Conservation (phyloP, 2,888 invertebrate species). For the Geophilus truncorum region DNA sequence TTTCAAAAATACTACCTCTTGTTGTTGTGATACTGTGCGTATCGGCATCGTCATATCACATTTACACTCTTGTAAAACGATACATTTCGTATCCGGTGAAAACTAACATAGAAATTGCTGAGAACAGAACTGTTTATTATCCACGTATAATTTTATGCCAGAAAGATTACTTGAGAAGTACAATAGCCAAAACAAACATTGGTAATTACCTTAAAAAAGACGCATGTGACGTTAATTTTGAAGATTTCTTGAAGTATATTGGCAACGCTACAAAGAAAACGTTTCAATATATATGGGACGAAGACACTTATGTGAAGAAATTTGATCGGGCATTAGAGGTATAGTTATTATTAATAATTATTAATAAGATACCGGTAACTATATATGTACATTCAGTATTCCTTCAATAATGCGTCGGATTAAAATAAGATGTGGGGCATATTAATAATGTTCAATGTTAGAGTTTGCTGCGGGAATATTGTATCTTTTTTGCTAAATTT, state of each 20-base stretch:
- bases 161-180: too few relatives aligned
- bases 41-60: not conserved
- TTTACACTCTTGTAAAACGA: not conserved
- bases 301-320: not conserved
- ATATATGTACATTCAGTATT: too few relatives aligned
- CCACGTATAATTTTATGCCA: not conserved
- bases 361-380: too few relatives aligned
- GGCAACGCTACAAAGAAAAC: not conserved
- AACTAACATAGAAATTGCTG: not conserved
- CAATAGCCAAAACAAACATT: not conserved
- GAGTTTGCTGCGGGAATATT: too few relatives aligned
- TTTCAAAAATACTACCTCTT: too few relatives aligned
- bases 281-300: too few relatives aligned
- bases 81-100: not conserved
- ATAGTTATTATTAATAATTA: not conserved
- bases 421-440: too few relatives aligned
- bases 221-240: not conserved
- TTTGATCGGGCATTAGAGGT: too few relatives aligned
- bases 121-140: not conserved
- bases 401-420: too few relatives aligned
- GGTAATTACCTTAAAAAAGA: not conserved
- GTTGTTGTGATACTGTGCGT: not conserved
- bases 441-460: too few relatives aligned
- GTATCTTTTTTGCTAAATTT: not conserved
- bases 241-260: not conserved